These are phyloP conservation scores for Ahaetulla prasina DNA, from an alignment of 2,113 vertebrate species.

Conservation along the genomic window DNA sequence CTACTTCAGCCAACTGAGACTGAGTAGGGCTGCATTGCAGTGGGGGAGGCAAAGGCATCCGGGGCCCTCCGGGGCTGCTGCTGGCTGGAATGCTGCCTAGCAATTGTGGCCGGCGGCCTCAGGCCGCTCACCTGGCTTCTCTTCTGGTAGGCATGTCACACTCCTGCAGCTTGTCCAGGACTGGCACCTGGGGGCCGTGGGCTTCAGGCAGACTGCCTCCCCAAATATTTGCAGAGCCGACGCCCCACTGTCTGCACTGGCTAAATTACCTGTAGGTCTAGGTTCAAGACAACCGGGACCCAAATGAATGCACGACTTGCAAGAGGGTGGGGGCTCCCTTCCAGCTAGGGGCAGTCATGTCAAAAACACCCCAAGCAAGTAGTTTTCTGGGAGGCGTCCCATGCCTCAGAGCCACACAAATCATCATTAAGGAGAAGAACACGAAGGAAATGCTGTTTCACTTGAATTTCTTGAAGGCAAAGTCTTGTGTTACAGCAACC, in stretches of 20 bases:
- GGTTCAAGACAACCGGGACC: too few relatives aligned
- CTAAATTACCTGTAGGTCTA: neutral
- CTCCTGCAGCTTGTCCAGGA: neutral
- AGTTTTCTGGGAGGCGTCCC: neutral
- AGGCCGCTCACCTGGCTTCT: neutral
- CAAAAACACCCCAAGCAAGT: neutral
- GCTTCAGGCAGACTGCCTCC: neutral
- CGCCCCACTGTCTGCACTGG: neutral
- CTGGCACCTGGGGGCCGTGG: neutral
- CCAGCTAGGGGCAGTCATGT: neutral
- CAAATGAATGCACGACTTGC: neutral
- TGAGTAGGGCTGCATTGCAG: too few relatives aligned
- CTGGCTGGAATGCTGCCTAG: neutral
- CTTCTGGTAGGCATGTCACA: neutral
- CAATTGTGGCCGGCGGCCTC: neutral
- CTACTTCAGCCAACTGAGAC: neutral
- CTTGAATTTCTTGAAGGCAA: conserved; percentile 2
- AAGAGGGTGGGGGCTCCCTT: neutral
- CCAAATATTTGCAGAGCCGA: neutral
- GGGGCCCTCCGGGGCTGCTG: neutral
- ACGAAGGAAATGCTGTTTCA: neutral
- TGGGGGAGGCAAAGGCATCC: neutral
- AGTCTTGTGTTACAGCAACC: too few relatives aligned
- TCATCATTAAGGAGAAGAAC: neutral
- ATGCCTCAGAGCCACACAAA: neutral